Base-by-base conservation (phyloP, 2,113 vertebrate genomes). In the Motacilla alba region DNA sequence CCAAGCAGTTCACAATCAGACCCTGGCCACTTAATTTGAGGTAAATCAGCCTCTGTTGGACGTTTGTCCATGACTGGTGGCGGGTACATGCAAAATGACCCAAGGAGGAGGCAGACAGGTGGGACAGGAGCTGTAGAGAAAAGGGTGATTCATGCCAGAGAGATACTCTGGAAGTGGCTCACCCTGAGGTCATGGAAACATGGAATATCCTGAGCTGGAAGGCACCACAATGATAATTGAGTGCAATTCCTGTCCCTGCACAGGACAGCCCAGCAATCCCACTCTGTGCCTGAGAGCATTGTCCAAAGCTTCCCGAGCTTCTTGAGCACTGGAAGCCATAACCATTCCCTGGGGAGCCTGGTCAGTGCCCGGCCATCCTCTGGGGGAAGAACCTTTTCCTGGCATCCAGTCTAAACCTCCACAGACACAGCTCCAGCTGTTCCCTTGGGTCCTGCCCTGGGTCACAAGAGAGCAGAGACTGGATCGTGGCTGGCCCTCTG, bases 321-420 rank as follows among this genome's bases (percentile, higher is more conserved):
- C 46, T 15, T 3, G 55, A 55, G n/a, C 39, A 41, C 70, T 76
- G 47, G 30, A n/a, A 69, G 47, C 21, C 0, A 0, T 31, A 2
- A 2, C 47, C 15, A 13, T 60, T 69, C 79, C 55, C 62, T 41
- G 46, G 28, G n/a, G 53, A 62, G 12, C 30, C 55, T 68, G 39
- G 2, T 18, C 41, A 22, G 62, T 83, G 62, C 24, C 53, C 0
- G 0, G 8, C 6, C 70, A 53, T 24, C 13, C 47, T 62, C 47
- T 27, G n/a, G 14, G 20, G 20, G 13, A 46, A 60, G 46, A 83
- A 68, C 13, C 11, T 83, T 60, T n/a, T 22, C 37, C 46, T 67
- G 13, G 3, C 6, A 41, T 46, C 69, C 46, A 53, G 2, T 39
- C 53, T n/a, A 24, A 75, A 10, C 24, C 60, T 52, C 3, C 20